These are phyloP conservation scores for Nematopogon swammerdamellus DNA, from an alignment of 2,888 invertebrate genomes.

Conservation along the genomic window DNA sequence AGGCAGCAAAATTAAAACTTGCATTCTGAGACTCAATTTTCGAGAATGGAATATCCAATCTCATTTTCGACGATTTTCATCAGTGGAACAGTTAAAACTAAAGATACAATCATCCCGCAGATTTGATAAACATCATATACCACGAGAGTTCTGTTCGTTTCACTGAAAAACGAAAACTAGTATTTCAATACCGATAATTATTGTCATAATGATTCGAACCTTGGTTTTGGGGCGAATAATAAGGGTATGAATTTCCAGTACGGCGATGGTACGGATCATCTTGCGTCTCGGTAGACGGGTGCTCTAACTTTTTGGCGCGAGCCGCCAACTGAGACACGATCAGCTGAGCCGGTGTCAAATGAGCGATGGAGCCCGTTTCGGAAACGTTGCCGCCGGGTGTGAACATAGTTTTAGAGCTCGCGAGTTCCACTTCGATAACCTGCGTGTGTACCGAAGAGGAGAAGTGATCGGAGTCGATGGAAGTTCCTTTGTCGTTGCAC, in stretches of 20 bases:
- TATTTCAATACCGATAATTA: not conserved
- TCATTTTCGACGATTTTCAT: too few species aligned
- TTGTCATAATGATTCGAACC: not conserved
- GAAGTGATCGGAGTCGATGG: conserved; percentile 27
- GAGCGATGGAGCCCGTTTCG: conserved; percentile 33
- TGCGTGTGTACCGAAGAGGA: conserved; percentile 35
- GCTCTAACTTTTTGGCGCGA: conserved; percentile 29
- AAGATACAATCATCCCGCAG: too few species aligned
- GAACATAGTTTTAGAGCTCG: conserved; percentile 37
- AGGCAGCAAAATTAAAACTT: too few species aligned
- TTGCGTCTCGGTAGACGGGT: not conserved
- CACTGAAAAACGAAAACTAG: not conserved
- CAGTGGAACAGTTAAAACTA: too few species aligned
- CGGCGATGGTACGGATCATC: not conserved
- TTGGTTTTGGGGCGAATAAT: not conserved
- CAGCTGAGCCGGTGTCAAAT: conserved; percentile 44
- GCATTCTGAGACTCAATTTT: too few species aligned
- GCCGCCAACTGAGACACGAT: conserved; percentile 41
- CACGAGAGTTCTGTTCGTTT: too few species aligned
- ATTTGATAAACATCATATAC: too few species aligned
- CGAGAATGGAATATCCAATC: too few species aligned
- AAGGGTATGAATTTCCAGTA: not conserved
- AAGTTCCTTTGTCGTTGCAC: conserved; percentile 20
- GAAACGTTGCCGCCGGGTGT: conserved; percentile 32
- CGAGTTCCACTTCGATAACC: conserved; percentile 39